Conservation (phyloP, 1,140 invertebrate genomes). For the Aleiodes sp. region DNA sequence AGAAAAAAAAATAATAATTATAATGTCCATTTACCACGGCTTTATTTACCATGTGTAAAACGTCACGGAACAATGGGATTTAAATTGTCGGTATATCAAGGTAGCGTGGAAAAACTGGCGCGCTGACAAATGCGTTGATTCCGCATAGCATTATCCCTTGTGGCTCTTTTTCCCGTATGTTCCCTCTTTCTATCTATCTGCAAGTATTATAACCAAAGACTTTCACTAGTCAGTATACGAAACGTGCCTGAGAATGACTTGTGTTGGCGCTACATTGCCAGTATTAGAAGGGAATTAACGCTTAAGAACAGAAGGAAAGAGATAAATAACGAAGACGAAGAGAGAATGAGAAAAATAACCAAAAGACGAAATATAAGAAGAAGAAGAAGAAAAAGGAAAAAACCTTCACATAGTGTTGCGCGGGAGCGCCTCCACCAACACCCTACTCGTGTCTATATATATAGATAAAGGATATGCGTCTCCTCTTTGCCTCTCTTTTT, state of each 20-base stretch:
- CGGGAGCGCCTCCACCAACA: not conserved
- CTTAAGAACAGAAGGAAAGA: not conserved
- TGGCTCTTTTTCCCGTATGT: too few relatives aligned
- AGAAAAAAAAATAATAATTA: too few relatives aligned
- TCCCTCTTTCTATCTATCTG: not conserved
- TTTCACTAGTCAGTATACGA: constrained; percentile 35
- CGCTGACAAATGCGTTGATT: too few relatives aligned
- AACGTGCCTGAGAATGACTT: constrained; percentile 42
- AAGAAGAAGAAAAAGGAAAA: not conserved
- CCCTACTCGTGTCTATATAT: constrained; percentile 1
- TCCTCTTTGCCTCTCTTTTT: not conserved
- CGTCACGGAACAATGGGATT: too few relatives aligned
- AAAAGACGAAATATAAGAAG: not conserved
- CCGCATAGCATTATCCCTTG: too few relatives aligned
- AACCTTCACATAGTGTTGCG: not conserved
- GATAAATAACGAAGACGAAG: not conserved
- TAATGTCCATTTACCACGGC: too few relatives aligned
- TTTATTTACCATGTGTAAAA: too few relatives aligned
- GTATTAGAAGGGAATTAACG: not conserved
- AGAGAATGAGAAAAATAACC: not conserved
- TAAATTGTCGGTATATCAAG: too few relatives aligned
- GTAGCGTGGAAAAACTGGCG: too few relatives aligned
- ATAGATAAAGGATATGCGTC: not conserved
- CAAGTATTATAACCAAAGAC: constrained; percentile 23
- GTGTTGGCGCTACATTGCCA: not conserved